Base-by-base conservation (phyloP, 2,888 invertebrate genomes). In the Perithous albicinctus region DNA sequence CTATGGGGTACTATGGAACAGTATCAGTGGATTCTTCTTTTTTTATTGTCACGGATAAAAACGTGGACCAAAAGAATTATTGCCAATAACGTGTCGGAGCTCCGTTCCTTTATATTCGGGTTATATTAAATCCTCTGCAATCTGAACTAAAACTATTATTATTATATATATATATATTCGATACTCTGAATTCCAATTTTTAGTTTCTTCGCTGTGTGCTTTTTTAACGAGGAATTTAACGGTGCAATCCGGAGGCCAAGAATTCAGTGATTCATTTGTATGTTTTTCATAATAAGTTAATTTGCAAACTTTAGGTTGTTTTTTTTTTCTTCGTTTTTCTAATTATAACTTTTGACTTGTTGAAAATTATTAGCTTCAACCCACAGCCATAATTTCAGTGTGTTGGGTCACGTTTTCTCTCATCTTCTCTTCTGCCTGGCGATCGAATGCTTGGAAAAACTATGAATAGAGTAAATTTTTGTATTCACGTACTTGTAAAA, bases 21-120 rank as follows among this genome's bases (percentile, higher is more conserved):
- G 12, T 73, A 61, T 66, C n/a, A 46, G 59, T 48, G 12, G 32
- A 59, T 38, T 41, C 15, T 23, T 20, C 18, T 63, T 35, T 67
- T 72, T 64, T 78, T 67, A 78, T 78, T 67, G 66, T 51, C 66
- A 46, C 8, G 59, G 56, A 78, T 67, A 41, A 67, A n/a, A 66
- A 67, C 73, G 72, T 51, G 56, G 18, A 20, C 54, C 8, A 46
- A 59, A 67, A 73, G 73, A 66, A 73, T 78, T 73, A 73, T 78
- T 56, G 69, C 41, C 69, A 70, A 41, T 70, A 56, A 78, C 41
- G 48, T 35, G 59, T 69, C 67, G 41, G n/a, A n/a, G n/a, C 18
- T 51, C 23, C 23, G 51, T 51, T 51, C 51, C 23, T 51, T 59
- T 59, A 32, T 32, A 32, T 59, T 32, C 29, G 29, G n/a, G 29